Base-by-base conservation (phyloP, 2,113 vertebrate genomes). In the Lontra canadensis region DNA sequence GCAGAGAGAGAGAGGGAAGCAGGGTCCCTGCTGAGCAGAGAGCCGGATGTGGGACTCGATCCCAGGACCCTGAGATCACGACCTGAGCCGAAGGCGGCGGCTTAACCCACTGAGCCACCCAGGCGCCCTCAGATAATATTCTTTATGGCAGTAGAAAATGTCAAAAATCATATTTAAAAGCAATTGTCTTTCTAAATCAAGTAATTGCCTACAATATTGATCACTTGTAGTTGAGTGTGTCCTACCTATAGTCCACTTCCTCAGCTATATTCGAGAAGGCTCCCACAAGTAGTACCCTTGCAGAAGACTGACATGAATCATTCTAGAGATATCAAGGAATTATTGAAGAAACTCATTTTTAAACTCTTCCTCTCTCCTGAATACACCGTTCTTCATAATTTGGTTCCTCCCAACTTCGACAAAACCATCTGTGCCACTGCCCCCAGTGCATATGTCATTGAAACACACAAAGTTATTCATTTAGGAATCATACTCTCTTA, bases 151-250 rank as follows among this genome's bases (percentile, higher is more conserved):
- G 9, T 83, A 80, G 57, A 92, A 74, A 91, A 92, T 89, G 23
- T 47, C n/a, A 88, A 52, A 92, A 79, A 63, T 12, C 15, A 42
- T 47, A 52, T 55, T 83, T 63, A 34, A 88, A 85, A 97, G 18
- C 65, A 92, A 49, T 88, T 91, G 44, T 52, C 74, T 92, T 91
- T 59, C 36, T 76, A 90, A 90, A 49, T 96, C 20, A 95, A 90
- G 76, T 52, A 76, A 31, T 76, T 59, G 3, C 29, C 36, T 92
- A 47, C 84, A 83, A 18, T 79, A 21, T 65, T 84, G 49, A n/a
- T 78, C 81, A 36, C 52, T 78, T 87, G 17, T 78, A 61, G 49
- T 59, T 61, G 31, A 81, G 39, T 87, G 67, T 93, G 31, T 71
- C 42, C 21, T 88, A 71, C 34, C 61, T 69, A 17, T 61, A 65